These are phyloP conservation scores for Notocelia uddmanniana DNA, from an alignment of 2,888 invertebrate genomes.

Conservation along the genomic window DNA sequence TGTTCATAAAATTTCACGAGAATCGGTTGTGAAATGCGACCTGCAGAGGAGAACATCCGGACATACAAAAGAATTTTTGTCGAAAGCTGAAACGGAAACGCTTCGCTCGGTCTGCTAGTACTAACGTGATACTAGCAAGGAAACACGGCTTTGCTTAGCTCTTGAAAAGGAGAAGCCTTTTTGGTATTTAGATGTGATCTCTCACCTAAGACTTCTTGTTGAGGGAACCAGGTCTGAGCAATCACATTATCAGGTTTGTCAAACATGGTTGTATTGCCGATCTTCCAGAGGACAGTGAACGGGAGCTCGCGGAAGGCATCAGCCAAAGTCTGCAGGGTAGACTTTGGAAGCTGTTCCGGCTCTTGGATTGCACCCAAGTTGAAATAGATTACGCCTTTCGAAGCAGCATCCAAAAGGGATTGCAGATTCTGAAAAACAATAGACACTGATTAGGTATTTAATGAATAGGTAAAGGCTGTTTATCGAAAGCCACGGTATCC, in stretches of 20 bases:
- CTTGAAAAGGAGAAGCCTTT: neutral
- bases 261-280: conserved; percentile 73
- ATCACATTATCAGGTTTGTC: conserved; percentile 77
- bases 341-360: conserved; percentile 70
- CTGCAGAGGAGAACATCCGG: no score
- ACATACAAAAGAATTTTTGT: no score
- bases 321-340: conserved; percentile 70
- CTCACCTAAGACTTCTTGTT: conserved; percentile 83
- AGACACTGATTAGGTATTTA: neutral
- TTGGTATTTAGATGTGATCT: neutral
- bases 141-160: neutral
- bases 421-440: conserved; percentile 67
- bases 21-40: no score
- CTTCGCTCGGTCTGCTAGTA: no score
- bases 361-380: conserved; percentile 82
- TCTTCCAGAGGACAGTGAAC: conserved; percentile 83
- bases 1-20: no score
- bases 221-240: conserved; percentile 82
- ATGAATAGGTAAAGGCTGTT: no score
- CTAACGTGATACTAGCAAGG: neutral
- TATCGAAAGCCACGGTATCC: neutral
- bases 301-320: conserved; percentile 80
- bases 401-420: conserved; percentile 68
- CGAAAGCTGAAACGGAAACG: no score
- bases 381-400: conserved; percentile 80